These are phyloP conservation scores for Drosophila serrata DNA, from an alignment of 1,140 invertebrate genomes.

Conservation along the genomic window DNA sequence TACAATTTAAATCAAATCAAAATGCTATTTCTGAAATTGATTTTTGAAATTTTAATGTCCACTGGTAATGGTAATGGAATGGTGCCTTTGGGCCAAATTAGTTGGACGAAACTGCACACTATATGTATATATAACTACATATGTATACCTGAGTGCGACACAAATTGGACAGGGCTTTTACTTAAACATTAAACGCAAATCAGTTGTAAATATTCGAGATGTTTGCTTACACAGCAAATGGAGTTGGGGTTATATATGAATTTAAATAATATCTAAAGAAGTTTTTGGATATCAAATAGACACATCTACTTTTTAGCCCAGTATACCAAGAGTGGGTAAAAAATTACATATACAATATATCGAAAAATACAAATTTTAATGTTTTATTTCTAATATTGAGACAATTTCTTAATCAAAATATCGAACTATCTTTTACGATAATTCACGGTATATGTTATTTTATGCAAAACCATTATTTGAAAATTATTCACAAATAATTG, in stretches of 20 bases:
- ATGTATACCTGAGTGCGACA: constrained; percentile 8
- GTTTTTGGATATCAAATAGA: not conserved
- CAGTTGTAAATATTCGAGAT: not conserved
- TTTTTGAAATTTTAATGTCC: constrained; percentile 80
- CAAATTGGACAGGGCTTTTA: constrained; percentile 49
- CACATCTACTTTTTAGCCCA: no score
- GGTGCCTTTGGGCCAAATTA: constrained; percentile 34
- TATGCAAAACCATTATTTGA: not conserved
- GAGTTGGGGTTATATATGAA: not conserved
- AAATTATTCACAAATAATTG: not conserved
- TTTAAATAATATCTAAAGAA: not conserved
- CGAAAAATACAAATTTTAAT: no score
- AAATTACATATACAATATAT: no score
- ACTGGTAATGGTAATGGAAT: constrained; percentile 29
- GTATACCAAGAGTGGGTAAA: no score
- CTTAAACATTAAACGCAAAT: constrained; percentile 19
- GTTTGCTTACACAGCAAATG: not conserved
- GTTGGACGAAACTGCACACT: constrained; percentile 20
- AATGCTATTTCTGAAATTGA: constrained; percentile 82
- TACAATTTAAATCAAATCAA: constrained; percentile 81
- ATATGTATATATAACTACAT: not conserved
- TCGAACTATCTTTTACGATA: not conserved
- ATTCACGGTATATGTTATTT: not conserved
- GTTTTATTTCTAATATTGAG: no score
- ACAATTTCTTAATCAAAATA: no score